Evolutionary conservation across 2,113 vertebrate genomes (phyloP), one percentile per base, ranked within the genome.

Genomic region (Lamprotornis superbus): DNA sequence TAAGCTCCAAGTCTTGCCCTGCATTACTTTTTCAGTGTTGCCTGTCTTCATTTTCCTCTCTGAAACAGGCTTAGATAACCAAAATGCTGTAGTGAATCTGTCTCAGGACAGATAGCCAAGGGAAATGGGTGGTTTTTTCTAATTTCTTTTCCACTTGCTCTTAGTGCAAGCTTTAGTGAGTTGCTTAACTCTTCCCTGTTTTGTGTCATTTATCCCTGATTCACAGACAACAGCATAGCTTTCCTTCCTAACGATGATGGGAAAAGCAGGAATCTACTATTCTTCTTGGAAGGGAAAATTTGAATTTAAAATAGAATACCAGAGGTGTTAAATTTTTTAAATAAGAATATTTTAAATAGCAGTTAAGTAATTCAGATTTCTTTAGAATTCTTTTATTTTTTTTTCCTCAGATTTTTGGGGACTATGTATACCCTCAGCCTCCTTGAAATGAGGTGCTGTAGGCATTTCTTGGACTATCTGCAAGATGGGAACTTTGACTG

Each of bases 31-130:
- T 67, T 42, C 83, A 37, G 31, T 46, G 59, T 40, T 75, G 24
- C 30, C 44, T 74, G 65, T 39, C 79, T 78, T 69, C 56, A 23
- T 94, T 93, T 92, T 67, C 57, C 69, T 79, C 56, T 55, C 81
- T 15, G 77, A 76, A 87, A 79, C 40, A 75, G 30, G n/a, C 35
- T 90, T 50, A 89, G 91, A 69, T 82, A 87, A 87, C 65, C 75
- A 77, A 91, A 87, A 49, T 35, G 15, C 37, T 53, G 44, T 14
- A 68, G 28, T 23, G 74, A 68, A 64, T 89, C 79, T 68, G 28
- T 81, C 64, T 69, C 49, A 87, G 81, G 65, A 94, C 28, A 94
- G 49, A 37, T 23, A 94, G 57, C 61, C 65, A 49, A 79, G 59
- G 70, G 37, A 91, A 89, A 79, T 4, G 7, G 14, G 9, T 56